Evolutionary conservation across 2,113 vertebrate genomes (phyloP).

Genomic region (Festucalex cinctus): DNA sequence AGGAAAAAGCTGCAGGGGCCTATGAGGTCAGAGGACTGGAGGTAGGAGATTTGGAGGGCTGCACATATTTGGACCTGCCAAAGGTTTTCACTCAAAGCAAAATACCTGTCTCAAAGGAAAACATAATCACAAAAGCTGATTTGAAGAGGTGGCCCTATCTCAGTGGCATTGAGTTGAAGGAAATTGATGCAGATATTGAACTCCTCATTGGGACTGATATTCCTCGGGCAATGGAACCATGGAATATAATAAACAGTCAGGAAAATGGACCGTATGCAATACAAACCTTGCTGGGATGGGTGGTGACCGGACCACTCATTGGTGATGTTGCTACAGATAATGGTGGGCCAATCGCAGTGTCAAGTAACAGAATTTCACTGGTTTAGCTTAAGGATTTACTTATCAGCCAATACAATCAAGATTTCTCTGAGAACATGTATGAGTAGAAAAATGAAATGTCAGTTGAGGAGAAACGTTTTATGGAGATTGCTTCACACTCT

Average conservation of each 20-base stretch:
- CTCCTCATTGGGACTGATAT: neutral
- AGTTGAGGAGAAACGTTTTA: slow-evolving; percentile 2
- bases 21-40: neutral
- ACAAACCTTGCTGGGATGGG: too few species aligned
- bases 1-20: neutral
- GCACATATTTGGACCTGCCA: too few species aligned
- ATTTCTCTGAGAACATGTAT: slow-evolving; percentile 2
- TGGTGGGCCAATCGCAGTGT: too few species aligned
- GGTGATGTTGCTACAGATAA: too few species aligned
- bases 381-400: too few species aligned
- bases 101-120: slow-evolving; percentile 8
- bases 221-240: slow-evolving; percentile 1
- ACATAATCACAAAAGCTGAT: neutral
- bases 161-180: neutral
- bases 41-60: too few species aligned
- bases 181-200: neutral
- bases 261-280: neutral
- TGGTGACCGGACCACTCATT: too few species aligned
- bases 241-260: neutral
- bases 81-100: neutral
- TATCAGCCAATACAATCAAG: slow-evolving; percentile 5
- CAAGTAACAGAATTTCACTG: too few species aligned
- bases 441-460: slow-evolving; percentile 8
- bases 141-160: slow-evolving; percentile 2
- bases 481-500: neutral